Base-by-base conservation (phyloP, 2,888 invertebrate species). In the Anoplius nigerrimus region DNA sequence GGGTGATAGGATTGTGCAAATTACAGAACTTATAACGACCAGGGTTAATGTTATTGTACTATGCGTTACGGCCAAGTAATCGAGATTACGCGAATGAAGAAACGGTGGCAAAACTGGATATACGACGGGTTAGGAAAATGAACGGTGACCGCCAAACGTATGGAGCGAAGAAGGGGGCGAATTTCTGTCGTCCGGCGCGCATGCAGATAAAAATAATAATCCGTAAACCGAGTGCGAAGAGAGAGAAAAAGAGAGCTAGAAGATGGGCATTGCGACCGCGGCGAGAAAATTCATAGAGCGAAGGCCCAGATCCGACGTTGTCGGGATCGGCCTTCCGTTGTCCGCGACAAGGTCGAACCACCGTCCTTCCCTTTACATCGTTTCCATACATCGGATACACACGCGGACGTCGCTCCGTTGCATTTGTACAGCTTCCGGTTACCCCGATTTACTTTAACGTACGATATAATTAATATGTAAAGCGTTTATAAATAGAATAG, bases 401-500 rank as follows among this genome's bases (percentile, higher is more conserved):
- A 42, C 27, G n/a, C n/a, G n/a, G n/a, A n/a, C n/a, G 18, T 20
- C 18, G 16, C 48, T 42, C 62, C 51, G 6, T 16, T 21, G 8
- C 18, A 48, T 51, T 53, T 59, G 48, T 66, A 66, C 24, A 58
- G 55, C 53, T 53, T 54, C 60, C 52, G n/a, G 59, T 60, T 59
- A 58, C 46, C 59, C 51, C 65, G 43, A 62, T 34, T 55, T 18
- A n/a, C 16, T 34, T 11, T 27, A 57, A 65, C 45, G 51, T 45
- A 22, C 18, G 20, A 43, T 59, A 48, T 22, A 22, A 52, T 21
- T 20, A 22, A 43, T 27, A 74, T 77, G 76, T 79, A 77, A 84
- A 84, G 81, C 80, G 46, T 72, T 34, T 64, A 48, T 56, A 79
- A 81, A 79, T 80, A 82, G 79, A 80, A 66, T 81, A 79, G 80